Evolutionary conservation across 2,888 invertebrate species (phyloP), one percentile per base, ranked within the genome.

Genomic region (Drosophila nigritarsus): DNA sequence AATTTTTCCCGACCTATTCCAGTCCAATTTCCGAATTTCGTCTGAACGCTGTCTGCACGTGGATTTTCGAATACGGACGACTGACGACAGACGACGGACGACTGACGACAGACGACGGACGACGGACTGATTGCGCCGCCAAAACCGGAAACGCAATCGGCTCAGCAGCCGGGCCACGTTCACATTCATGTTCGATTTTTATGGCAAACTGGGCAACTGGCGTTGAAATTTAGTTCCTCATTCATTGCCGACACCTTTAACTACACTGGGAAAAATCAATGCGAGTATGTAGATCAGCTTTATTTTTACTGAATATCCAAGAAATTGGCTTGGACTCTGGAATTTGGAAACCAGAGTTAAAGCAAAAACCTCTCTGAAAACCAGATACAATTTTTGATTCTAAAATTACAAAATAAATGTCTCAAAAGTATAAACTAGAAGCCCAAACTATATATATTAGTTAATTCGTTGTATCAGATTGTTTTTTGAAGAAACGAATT

Each of bases 141-240:
- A 38, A 55, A 72, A 69, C 72, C 85, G 81, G 83, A 81, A 85
- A 73, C 78, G 77, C 80, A 78, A 79, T 78, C 68, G 80, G 80
- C 78, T 84, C 29, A 50, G 50, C 50, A 50, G 29, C 50, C 89
- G 88, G 79, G 65, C 82, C 87, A 74, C 85, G 75, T 89, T 40
- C 71, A 67, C 71, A 71, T 82, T 70, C 91, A 91, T 91, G 91
- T 92, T 86, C 89, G 84, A 83, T 83, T 87, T 90, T 85, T 90
- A 90, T 90, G 89, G 85, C 78, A 58, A 64, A 55, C 50, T 54
- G 59, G 62, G 70, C 78, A 80, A 45, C 45, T 45, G 45, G 53
- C 80, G 70, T 69, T 74, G 81, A 75, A 70, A 73, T 87, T 84
- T 73, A 85, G 90, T 85, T 90, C 89, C 87, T 85, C 85, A 75